phyloP scores from a whole-genome alignment of 2,888 invertebrate genomes.

The Phyllotreta cruciferae region DNA sequence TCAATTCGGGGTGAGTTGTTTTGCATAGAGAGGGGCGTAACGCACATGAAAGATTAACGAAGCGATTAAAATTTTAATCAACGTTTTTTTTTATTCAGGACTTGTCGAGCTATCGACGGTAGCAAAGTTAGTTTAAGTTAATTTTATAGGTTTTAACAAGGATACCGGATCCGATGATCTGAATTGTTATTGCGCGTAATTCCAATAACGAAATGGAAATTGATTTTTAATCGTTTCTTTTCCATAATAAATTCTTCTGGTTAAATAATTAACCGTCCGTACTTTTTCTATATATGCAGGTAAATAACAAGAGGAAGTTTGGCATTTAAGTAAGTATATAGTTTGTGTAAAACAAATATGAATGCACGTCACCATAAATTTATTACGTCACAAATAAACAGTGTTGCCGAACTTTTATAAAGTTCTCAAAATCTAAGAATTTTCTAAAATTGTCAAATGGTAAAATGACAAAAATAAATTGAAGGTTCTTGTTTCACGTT shows the following conservation, averaged over 20 bases:
- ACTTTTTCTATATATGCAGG: too few species aligned
- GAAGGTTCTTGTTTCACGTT: too few species aligned
- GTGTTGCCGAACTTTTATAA: too few species aligned
- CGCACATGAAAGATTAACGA: slow-evolving; percentile 44
- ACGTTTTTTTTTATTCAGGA: slow-evolving; percentile 29
- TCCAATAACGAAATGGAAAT: slow-evolving; percentile 1
- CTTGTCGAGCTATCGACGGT: slow-evolving; percentile 31
- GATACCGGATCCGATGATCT: neutral
- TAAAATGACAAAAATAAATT: too few species aligned
- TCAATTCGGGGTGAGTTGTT: slow-evolving; percentile 39
- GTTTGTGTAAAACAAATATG: too few species aligned
- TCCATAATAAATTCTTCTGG: slow-evolving; percentile 3
- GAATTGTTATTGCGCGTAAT: slow-evolving; percentile 4
- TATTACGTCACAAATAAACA: too few species aligned
- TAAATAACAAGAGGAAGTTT: too few species aligned
- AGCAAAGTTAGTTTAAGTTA: slow-evolving; percentile 33
- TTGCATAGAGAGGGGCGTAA: slow-evolving; percentile 40
- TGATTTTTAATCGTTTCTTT: slow-evolving; percentile 9
- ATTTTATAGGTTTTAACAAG: slow-evolving; percentile 21
- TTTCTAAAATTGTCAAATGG: too few species aligned
- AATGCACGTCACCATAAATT: too few species aligned
- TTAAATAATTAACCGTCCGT: too few species aligned
- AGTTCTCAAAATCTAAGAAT: too few species aligned
- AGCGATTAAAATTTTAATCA: slow-evolving; percentile 49
- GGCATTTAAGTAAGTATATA: too few species aligned